Evolutionary conservation across 1,140 invertebrate genomes (phyloP), one percentile per base, ranked within the genome.

Genomic region (Lethrus apterus): DNA sequence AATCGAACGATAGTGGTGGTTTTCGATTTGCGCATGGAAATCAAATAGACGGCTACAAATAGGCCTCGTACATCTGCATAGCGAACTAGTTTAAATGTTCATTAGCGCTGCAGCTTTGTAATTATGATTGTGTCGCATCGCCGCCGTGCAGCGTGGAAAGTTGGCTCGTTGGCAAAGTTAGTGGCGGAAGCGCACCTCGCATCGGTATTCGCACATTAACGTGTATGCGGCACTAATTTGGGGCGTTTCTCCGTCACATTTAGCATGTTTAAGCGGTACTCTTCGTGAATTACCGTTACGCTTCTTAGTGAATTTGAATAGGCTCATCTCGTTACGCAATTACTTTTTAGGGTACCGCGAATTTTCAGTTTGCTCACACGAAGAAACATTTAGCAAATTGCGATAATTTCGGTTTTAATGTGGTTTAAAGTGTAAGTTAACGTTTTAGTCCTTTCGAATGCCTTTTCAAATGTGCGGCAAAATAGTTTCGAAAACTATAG

Each of bases 121-220:
- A 40, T 40, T 40, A n/a, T n/a, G n/a, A 40, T 23, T 21, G 36
- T 40, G n/a, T n/a, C 18, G 18, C 36, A 40, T 40, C 21, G 21
- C 11, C 11, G 36, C 11, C 19, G 36, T 40, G 36, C 36, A 40
- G 18, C 17, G 19, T 15, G 18, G 21, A 40, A 40, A 40, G 36
- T 40, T 40, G 18, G 10, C 36, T 21, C 36, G 24, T 40, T 24
- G 2, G 11, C 3, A 21, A 40, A 40, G n/a, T 19, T 40, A n/a
- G n/a, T 40, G 7, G 36, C 36, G 36, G 24, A 40, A 40, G 41
- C 23, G 29, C 41, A 43, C 29, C 29, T 43, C 41, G 41, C 23
- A 43, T 31, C 17, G 41, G 29, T 43, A 43, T 43, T 43, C 41
- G 41, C 41, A 43, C 24, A 43, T 43, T 43, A 43, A 31, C 41